These are phyloP conservation scores for Lordiphosa fenestrarum DNA, from an alignment of 2,888 invertebrate genomes.

Conservation along the genomic window DNA sequence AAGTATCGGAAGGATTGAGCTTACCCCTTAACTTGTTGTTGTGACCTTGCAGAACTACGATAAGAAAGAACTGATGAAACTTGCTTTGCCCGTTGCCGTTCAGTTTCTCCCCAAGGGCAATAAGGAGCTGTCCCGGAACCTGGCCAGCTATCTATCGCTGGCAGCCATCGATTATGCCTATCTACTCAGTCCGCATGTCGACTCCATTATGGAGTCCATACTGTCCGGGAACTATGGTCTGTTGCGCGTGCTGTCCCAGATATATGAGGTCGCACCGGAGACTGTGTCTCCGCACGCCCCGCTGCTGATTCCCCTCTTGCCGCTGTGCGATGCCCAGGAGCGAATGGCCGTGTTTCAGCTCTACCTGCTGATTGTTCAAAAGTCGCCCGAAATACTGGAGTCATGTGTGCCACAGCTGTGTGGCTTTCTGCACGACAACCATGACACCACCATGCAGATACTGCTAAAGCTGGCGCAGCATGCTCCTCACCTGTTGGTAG, in stretches of 20 bases:
- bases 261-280: constrained; percentile 93
- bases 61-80: constrained; percentile 82
- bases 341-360: constrained; percentile 91
- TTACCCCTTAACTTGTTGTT: neutral
- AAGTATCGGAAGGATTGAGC: constrained; percentile 64
- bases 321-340: constrained; percentile 92
- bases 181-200: constrained; percentile 91
- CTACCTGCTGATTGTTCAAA: constrained; percentile 90
- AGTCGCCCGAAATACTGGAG: constrained; percentile 87
- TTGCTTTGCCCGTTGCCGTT: constrained; percentile 92
- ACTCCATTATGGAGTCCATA: constrained; percentile 94
- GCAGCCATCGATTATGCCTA: constrained; percentile 95
- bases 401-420: constrained; percentile 91
- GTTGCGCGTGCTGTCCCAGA: constrained; percentile 92
- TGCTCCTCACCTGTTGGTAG: constrained; percentile 86
- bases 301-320: constrained; percentile 87
- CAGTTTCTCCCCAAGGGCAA: constrained; percentile 95
- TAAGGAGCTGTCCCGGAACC: constrained; percentile 92
- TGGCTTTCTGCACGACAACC: constrained; percentile 85
- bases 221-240: constrained; percentile 94
- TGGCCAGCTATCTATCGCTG: constrained; percentile 94
- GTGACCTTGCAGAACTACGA: constrained; percentile 81
- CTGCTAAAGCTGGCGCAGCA: constrained; percentile 88
- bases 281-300: constrained; percentile 92
- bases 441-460: constrained; percentile 85